Evolutionary conservation across 2,888 invertebrate genomes (phyloP).

Genomic region (Rhabditoides inermis): DNA sequence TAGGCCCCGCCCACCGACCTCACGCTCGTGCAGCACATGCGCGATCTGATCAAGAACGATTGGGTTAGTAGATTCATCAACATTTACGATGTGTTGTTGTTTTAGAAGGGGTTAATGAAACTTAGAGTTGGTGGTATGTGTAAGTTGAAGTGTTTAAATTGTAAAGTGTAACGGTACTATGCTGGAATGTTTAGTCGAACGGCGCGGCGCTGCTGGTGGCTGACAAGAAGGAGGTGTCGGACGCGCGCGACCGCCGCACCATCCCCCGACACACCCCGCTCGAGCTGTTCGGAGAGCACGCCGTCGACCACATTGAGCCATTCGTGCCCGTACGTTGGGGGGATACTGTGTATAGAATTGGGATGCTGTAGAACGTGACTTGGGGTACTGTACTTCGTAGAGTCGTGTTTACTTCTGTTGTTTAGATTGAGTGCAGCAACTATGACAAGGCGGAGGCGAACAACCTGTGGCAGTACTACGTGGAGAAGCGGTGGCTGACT

Average conservation of each 20-base stretch:
- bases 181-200: slow-evolving; percentile 16
- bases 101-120: background rate
- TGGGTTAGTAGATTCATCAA: slow-evolving; percentile 26
- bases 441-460: slow-evolving; percentile 73
- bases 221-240: slow-evolving; percentile 41
- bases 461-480: slow-evolving; percentile 75
- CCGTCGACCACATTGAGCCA: slow-evolving; percentile 28
- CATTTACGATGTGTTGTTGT: background rate
- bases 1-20: slow-evolving; percentile 40
- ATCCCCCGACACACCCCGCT: slow-evolving; percentile 41
- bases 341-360: background rate
- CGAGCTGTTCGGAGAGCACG: slow-evolving; percentile 46
- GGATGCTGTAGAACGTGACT: slow-evolving; percentile 1
- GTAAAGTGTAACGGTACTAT: background rate
- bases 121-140: background rate
- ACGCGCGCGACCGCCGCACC: slow-evolving; percentile 28
- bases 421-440: slow-evolving; percentile 71
- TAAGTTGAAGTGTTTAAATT: no score
- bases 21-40: slow-evolving; percentile 31
- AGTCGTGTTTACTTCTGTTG: slow-evolving; percentile 75
- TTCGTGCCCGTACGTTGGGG: background rate
- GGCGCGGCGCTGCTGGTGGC: slow-evolving; percentile 43
- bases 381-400: background rate
- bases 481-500: slow-evolving; percentile 61
- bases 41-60: slow-evolving; percentile 53